phyloP scores from a whole-genome alignment of 2,888 invertebrate species.

The Lepetodrilus schrolli region DNA sequence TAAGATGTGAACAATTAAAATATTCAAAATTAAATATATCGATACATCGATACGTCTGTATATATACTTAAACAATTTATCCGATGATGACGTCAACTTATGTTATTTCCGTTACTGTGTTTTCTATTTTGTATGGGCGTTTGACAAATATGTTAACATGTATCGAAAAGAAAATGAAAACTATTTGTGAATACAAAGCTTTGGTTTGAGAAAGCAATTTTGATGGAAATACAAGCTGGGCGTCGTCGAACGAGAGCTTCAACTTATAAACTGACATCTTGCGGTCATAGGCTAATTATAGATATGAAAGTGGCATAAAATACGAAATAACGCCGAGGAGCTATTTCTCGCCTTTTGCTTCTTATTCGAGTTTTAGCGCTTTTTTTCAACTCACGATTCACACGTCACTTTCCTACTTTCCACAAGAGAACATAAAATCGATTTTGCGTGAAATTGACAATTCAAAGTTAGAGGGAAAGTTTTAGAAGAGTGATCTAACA shows the following conservation, averaged over 20 bases:
- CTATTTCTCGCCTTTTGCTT: background rate
- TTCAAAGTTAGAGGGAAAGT: conserved; percentile 15
- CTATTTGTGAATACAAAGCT: background rate
- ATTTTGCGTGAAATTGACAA: conserved; percentile 27
- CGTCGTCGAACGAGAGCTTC: background rate
- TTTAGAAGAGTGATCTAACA: conserved; percentile 21
- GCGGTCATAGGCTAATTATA: background rate
- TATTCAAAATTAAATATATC: too few relatives aligned
- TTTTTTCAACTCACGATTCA: conserved; percentile 12
- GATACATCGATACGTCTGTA: too few relatives aligned
- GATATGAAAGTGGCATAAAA: background rate
- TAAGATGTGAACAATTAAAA: too few relatives aligned
- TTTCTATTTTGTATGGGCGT: background rate
- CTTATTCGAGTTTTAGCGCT: background rate
- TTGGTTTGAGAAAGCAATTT: background rate
- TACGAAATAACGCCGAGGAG: background rate
- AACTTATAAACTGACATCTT: background rate
- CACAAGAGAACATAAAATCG: conserved; percentile 18
- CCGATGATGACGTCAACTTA: too few relatives aligned
- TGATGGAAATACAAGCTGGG: background rate
- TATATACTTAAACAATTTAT: too few relatives aligned
- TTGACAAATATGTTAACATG: background rate
- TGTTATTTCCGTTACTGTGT: too few relatives aligned
- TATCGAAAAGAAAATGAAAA: background rate
- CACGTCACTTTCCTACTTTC: conserved; percentile 8